Percentiles rank a stretch among this genome's conserved stretches.
phyloP scores from a whole-genome alignment of 2,113 vertebrate species.

The Alosa alosa region DNA sequence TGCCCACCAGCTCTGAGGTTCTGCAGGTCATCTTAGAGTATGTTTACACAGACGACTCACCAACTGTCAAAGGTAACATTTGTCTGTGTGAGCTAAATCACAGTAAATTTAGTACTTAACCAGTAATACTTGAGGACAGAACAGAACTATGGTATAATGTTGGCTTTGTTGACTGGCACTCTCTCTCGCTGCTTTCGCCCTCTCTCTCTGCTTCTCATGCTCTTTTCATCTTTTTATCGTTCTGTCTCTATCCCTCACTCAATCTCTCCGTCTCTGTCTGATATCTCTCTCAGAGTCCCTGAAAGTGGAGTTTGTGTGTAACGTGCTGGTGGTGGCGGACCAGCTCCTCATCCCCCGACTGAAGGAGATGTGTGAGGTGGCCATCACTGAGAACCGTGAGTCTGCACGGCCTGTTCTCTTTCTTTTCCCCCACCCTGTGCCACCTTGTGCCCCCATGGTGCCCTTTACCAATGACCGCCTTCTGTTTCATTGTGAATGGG shows the following conservation, averaged over 20 bases:
- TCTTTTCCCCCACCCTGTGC: too few species aligned
- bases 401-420: conserved; percentile 10
- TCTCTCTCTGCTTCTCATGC: not conserved
- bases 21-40: conserved; percentile 91
- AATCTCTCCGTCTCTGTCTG: not conserved
- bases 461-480: too few species aligned
- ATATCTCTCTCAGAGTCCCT: conserved; percentile 75
- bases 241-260: not conserved
- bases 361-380: conserved; percentile 95
- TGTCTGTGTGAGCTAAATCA: not conserved
- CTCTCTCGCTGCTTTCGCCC: not conserved
- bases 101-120: too few species aligned
- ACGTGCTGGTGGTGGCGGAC: conserved; percentile 90
- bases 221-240: too few species aligned
- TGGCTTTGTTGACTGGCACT: not conserved
- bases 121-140: not conserved
- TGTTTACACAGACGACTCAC: conserved; percentile 90
- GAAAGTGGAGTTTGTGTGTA: conserved; percentile 91
- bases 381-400: conserved; percentile 90
- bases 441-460: too few species aligned
- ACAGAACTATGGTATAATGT: not conserved
- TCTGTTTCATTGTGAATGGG: too few species aligned
- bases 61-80: conserved; percentile 81
- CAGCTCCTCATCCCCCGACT: conserved; percentile 89
- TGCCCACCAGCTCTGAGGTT: conserved; percentile 88